Conservation (phyloP, 2,113 vertebrate genomes). For the Calypte anna region DNA sequence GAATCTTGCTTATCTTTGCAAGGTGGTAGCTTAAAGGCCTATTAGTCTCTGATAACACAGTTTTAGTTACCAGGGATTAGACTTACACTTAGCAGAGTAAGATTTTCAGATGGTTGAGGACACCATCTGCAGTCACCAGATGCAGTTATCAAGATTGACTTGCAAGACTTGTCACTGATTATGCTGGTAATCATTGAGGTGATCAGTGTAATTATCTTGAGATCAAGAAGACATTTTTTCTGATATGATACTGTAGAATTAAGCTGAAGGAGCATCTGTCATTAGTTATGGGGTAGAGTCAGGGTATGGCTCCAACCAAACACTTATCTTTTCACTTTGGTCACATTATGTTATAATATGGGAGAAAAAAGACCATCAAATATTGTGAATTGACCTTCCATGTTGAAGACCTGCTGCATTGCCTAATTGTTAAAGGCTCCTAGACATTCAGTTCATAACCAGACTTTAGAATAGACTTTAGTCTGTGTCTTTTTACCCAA, state of each 20-base stretch:
- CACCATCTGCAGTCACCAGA: constrained; percentile 49
- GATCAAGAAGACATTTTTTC: constrained; percentile 6
- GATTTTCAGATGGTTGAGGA: background rate
- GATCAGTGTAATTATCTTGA: constrained; percentile 58
- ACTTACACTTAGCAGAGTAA: background rate
- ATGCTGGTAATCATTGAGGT: constrained; percentile 42
- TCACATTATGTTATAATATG: background rate
- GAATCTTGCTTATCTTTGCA: background rate
- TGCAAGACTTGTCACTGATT: constrained; percentile 37
- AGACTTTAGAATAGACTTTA: background rate
- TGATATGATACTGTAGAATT: background rate
- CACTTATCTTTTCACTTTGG: background rate
- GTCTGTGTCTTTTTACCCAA: background rate
- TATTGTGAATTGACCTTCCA: background rate
- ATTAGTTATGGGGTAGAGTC: background rate
- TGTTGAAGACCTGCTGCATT: background rate
- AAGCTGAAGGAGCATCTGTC: background rate
- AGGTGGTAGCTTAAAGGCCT: background rate
- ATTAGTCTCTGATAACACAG: background rate
- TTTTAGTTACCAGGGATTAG: background rate
- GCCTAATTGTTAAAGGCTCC: background rate
- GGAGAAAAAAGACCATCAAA: background rate
- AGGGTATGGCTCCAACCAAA: background rate
- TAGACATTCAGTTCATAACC: background rate
- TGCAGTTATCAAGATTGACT: constrained; percentile 54